These are phyloP conservation scores for Pycnonotus jocosus DNA, from an alignment of 2,113 vertebrate genomes.

Conservation along the genomic window DNA sequence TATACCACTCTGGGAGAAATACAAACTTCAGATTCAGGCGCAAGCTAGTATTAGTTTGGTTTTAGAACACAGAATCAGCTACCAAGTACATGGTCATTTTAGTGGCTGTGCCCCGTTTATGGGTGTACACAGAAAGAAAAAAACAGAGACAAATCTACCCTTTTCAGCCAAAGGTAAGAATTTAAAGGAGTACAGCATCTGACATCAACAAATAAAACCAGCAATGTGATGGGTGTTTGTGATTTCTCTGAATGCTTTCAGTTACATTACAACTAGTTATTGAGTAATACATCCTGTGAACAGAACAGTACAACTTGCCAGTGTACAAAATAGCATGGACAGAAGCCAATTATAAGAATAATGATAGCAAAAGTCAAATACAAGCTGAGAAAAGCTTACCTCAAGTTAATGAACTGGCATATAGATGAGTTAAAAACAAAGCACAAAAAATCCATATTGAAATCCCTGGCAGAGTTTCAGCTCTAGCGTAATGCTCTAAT, in stretches of 20 bases:
- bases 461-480: not conserved
- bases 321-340: not conserved
- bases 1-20: not conserved
- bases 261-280: not conserved
- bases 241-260: not conserved
- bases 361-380: not conserved
- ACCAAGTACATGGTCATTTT: not conserved
- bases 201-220: not conserved
- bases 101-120: not conserved
- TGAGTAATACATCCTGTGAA: not conserved
- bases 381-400: not conserved
- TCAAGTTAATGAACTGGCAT: not conserved
- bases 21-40: not conserved
- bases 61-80: not conserved
- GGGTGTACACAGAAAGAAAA: not conserved
- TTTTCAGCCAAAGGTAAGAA: not conserved
- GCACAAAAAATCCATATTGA: not conserved
- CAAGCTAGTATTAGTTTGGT: not conserved
- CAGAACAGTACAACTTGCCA: not conserved
- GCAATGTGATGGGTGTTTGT: not conserved
- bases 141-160: not conserved
- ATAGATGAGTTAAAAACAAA: slow-evolving; percentile 1
- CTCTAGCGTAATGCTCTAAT: not conserved
- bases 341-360: not conserved
- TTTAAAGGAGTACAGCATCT: not conserved